These are phyloP conservation scores for Drosophila paranaensis DNA, from an alignment of 2,888 invertebrate genomes.

Conservation along the genomic window DNA sequence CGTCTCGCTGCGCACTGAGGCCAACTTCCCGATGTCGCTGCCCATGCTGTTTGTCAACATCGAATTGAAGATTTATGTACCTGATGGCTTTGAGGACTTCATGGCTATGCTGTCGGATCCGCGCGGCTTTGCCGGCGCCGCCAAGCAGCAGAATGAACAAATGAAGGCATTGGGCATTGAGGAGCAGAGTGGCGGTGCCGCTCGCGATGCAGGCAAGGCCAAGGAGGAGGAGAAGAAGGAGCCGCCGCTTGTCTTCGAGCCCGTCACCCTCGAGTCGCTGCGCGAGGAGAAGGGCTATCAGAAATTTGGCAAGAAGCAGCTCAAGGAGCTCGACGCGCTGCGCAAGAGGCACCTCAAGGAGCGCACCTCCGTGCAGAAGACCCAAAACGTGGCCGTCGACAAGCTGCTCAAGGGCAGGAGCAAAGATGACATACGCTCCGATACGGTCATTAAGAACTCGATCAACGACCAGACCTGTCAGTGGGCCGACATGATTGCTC, in stretches of 20 bases:
- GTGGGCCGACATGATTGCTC: constrained; percentile 96
- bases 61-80: constrained; percentile 99
- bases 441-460: constrained; percentile 91
- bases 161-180: constrained; percentile 98
- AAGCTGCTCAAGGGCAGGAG: constrained; percentile 97
- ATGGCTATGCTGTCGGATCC: constrained; percentile 99
- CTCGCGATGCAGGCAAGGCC: constrained; percentile 88
- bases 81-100: constrained; percentile 99
- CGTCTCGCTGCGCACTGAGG: constrained; percentile 98
- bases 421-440: constrained; percentile 92
- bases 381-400: constrained; percentile 95
- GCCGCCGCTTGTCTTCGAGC: constrained; percentile 92
- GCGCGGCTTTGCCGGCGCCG: constrained; percentile 94
- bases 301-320: constrained; percentile 97
- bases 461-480: constrained; percentile 97
- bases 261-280: constrained; percentile 94
- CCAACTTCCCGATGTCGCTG: constrained; percentile 99
- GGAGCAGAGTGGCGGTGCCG: constrained; percentile 88
- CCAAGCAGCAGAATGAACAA: constrained; percentile 94
- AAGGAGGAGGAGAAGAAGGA: constrained; percentile 92
- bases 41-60: constrained; percentile 99
- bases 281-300: constrained; percentile 95
- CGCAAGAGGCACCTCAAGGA: constrained; percentile 97
- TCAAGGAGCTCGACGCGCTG: constrained; percentile 96
- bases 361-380: constrained; percentile 94